Base-by-base conservation (phyloP, 2,797 vertebrate species). In the Manis crassicaudata region DNA sequence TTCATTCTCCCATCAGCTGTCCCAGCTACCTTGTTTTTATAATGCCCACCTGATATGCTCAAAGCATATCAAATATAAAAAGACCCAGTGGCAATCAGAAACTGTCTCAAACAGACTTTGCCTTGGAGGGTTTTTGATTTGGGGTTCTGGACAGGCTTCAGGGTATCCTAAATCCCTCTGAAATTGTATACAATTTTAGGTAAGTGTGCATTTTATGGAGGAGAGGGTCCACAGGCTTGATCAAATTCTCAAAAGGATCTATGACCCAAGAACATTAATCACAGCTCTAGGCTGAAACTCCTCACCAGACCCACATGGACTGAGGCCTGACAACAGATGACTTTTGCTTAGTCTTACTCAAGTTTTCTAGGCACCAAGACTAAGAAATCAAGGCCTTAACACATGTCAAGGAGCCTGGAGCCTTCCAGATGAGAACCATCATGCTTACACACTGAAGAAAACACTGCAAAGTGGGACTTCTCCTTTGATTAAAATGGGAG, bases 11-110 rank as follows among this genome's bases (percentile, higher is more conserved):
- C 67, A 6, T 29, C 62, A 50, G 37, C 50, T 79, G 58, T 12
- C 76, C 35, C 56, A 67, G 76, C 14, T 67, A 79, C 13, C 11
- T 37, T 73, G n/a, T 85, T 89, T 85, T 90, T 67, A 58, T 7
- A 81, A 62, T 6, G 56, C 43, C 29, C 17, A 95, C 32, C 52
- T 73, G 6, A 67, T 43, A 4, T 40, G 62, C 84, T 76, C 25
- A 9, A 32, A 62, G 21, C 56, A 82, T 65, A 87, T 95, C 76
- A 92, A 90, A 76, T 91, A 90, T 72, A n/a, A 95, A 91, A 91
- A 23, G 54, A 87, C 56, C 16, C 16, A 29, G 83, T 29, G 58
- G 54, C 63, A 54, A 73, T 52, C 63, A 63, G 52, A 88, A 81
- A 85, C 35, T 82, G 23, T 75, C 37, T 62, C 43, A 12, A 72